phyloP scores from a whole-genome alignment of 2,797 vertebrate genomes.

The Triplophysa bombifrons region DNA sequence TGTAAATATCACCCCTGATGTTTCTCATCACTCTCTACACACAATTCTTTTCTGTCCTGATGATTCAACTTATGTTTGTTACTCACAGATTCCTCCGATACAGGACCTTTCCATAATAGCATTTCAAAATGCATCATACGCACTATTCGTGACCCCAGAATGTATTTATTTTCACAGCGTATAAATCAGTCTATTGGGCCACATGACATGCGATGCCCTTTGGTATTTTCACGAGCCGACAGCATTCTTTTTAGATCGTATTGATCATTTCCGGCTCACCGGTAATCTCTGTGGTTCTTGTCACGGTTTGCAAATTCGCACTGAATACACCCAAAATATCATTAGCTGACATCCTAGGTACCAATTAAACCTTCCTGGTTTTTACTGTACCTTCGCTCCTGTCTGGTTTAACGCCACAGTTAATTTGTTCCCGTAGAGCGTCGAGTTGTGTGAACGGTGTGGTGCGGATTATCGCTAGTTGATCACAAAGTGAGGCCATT shows the following conservation, averaged over 20 bases:
- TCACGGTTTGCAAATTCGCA: background rate
- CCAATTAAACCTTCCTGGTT: slow-evolving; percentile 3
- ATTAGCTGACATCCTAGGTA: slow-evolving; percentile 1
- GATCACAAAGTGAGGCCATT: slow-evolving; percentile 21
- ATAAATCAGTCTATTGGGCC: slow-evolving; percentile 11
- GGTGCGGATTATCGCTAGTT: slow-evolving; percentile 40
- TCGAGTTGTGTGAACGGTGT: background rate
- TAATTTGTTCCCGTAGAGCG: background rate
- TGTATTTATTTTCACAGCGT: slow-evolving; percentile 27
- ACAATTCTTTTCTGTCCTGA: slow-evolving; percentile 41
- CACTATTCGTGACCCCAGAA: slow-evolving; percentile 39
- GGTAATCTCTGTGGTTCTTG: slow-evolving; percentile 18
- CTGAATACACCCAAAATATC: slow-evolving; percentile 19
- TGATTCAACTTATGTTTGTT: slow-evolving; percentile 61
- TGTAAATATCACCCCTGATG: slow-evolving; percentile 27
- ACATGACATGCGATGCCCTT: slow-evolving; percentile 15
- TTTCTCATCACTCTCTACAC: slow-evolving; percentile 22
- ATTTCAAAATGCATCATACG: slow-evolving; percentile 40
- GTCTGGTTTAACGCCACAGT: background rate
- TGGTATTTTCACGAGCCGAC: slow-evolving; percentile 15
- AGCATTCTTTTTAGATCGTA: slow-evolving; percentile 34
- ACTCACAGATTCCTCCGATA: slow-evolving; percentile 3
- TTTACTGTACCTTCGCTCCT: background rate
- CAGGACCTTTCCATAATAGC: slow-evolving; percentile 44
- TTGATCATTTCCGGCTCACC: slow-evolving; percentile 23